Conservation (phyloP, 92 coral and sea anemone species). For the Desmophyllum pertusum region DNA sequence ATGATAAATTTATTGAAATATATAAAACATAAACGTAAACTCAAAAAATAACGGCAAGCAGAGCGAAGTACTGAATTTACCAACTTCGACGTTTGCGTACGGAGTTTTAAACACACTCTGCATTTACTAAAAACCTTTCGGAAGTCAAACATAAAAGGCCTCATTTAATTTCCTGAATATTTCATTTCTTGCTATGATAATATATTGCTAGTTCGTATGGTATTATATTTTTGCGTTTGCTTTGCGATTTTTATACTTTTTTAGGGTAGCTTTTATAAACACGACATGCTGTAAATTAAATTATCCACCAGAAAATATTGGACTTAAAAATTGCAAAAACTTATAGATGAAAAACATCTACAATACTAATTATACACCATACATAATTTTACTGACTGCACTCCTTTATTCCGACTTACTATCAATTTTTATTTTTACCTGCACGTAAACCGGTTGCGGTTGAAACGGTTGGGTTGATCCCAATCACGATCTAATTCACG, state of each 20-base stretch:
- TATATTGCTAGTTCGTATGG: background rate
- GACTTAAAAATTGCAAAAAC: background rate
- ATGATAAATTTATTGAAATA: background rate
- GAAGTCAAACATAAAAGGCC: background rate
- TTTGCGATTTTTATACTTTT: background rate
- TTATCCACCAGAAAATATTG: background rate
- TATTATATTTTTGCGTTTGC: background rate
- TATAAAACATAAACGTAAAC: background rate
- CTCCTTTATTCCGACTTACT: background rate
- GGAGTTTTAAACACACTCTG: background rate
- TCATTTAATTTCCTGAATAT: background rate
- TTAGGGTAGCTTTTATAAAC: background rate
- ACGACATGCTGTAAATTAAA: background rate
- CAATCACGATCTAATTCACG: too few species aligned
- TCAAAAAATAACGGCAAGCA: background rate
- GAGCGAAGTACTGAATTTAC: too few species aligned
- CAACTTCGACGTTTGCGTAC: background rate
- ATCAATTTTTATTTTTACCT: too few species aligned
- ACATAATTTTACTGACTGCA: background rate
- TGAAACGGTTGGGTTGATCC: too few species aligned
- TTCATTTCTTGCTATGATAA: too few species aligned
- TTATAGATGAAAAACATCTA: background rate
- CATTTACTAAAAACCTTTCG: background rate
- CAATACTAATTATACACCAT: background rate
- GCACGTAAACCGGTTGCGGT: too few species aligned